Percentiles rank a stretch among this genome's conserved stretches.
These are phyloP conservation scores for Pachymerium ferrugineum DNA, from an alignment of 2,888 invertebrate genomes.

Conservation along the genomic window DNA sequence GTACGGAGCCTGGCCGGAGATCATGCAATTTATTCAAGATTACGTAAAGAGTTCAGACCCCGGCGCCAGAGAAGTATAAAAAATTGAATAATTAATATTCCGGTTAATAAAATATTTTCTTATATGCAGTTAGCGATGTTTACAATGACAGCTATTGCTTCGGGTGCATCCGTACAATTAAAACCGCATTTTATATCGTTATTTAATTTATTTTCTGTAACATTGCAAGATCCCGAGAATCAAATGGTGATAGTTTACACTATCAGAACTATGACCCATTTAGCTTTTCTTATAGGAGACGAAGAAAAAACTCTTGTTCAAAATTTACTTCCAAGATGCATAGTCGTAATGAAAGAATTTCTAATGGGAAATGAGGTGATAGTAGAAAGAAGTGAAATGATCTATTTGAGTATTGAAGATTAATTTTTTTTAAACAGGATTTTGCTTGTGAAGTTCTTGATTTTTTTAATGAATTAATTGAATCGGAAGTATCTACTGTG, in stretches of 20 bases:
- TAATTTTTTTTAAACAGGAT: not conserved
- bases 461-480: constrained; percentile 29
- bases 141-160: constrained; percentile 63
- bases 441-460: constrained; percentile 13
- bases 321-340: not conserved
- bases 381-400: not conserved
- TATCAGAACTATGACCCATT: constrained; percentile 42
- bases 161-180: constrained; percentile 63
- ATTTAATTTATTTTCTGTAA: constrained; percentile 52
- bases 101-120: not conserved
- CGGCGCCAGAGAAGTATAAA: constrained; percentile 57
- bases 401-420: not conserved
- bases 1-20: constrained; percentile 60
- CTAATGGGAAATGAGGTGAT: constrained; percentile 16
- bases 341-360: not conserved
- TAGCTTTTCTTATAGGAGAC: not conserved
- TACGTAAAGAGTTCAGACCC: constrained; percentile 55
- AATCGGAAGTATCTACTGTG: not conserved
- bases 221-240: constrained; percentile 53
- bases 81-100: not conserved
- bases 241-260: constrained; percentile 57
- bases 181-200: constrained; percentile 60
- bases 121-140: constrained; percentile 58
- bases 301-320: not conserved
- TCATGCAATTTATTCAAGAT: constrained; percentile 58